phyloP scores from a whole-genome alignment of 1,140 invertebrate species.

The Drosophila repleta region DNA sequence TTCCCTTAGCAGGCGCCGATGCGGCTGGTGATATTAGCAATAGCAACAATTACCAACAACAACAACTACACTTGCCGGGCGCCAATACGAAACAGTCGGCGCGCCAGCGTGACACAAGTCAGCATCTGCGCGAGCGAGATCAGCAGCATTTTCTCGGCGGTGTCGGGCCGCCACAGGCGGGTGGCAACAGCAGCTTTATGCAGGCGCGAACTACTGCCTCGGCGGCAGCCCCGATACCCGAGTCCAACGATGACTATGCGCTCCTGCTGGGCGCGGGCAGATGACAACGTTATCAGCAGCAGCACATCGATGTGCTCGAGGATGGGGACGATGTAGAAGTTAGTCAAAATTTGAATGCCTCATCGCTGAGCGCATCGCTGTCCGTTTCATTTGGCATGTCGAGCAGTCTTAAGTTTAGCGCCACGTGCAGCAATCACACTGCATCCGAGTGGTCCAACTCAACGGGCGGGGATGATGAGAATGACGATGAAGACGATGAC shows the following conservation, averaged over 20 bases:
- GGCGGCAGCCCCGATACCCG: slow-evolving; percentile 72
- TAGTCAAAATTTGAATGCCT: slow-evolving; percentile 71
- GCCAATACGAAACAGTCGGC: slow-evolving; percentile 45
- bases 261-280: slow-evolving; percentile 70
- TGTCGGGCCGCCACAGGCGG: slow-evolving; percentile 43
- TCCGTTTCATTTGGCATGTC: slow-evolving; percentile 76
- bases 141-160: slow-evolving; percentile 53
- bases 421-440: slow-evolving; percentile 68
- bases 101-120: slow-evolving; percentile 62
- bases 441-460: slow-evolving; percentile 80
- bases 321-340: slow-evolving; percentile 65
- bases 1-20: slow-evolving; percentile 71
- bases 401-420: slow-evolving; percentile 76
- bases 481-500: slow-evolving; percentile 47
- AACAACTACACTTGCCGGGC: slow-evolving; percentile 68
- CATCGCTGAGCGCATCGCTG: slow-evolving; percentile 69
- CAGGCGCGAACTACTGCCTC: slow-evolving; percentile 49
- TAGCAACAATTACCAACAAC: slow-evolving; percentile 77
- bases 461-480: slow-evolving; percentile 67
- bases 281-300: slow-evolving; percentile 76
- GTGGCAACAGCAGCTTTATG: slow-evolving; percentile 60
- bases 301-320: slow-evolving; percentile 54
- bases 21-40: slow-evolving; percentile 54
- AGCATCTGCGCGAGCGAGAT: slow-evolving; percentile 66
- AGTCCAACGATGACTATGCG: slow-evolving; percentile 77